Conservation (phyloP, 2,113 vertebrate genomes). For the Gallinago media region DNA sequence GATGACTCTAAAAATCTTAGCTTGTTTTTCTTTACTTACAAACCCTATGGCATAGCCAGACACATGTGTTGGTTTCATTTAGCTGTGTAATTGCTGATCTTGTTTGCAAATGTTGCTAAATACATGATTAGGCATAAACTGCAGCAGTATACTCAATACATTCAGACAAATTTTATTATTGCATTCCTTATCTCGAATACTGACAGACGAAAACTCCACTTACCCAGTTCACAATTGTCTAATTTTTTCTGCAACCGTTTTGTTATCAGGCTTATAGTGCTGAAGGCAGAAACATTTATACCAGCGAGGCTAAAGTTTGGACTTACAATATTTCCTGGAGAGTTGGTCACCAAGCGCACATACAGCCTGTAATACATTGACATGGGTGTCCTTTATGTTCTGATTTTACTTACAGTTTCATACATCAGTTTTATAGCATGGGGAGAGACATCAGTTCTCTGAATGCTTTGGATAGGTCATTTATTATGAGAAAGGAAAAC, state of each 20-base stretch:
- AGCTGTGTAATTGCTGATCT: constrained; percentile 20
- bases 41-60: background rate
- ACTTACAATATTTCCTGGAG: too few relatives aligned
- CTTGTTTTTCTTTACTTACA: background rate
- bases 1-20: background rate
- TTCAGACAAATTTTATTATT: constrained; percentile 32
- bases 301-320: background rate
- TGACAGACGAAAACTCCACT: background rate
- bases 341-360: background rate
- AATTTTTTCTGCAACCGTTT: background rate
- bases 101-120: constrained; percentile 46
- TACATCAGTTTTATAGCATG: background rate
- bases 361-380: fast-evolving
- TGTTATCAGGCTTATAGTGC: background rate
- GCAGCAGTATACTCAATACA: background rate
- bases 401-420: background rate
- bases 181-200: background rate
- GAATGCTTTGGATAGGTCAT: background rate
- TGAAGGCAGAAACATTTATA: background rate
- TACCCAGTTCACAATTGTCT: background rate
- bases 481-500: background rate
- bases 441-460: background rate
- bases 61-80: background rate
- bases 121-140: constrained; percentile 30
- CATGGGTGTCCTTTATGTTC: fast-evolving